Base-by-base conservation (phyloP, 1,140 invertebrate species). In the Leptinotarsa lineolata region DNA sequence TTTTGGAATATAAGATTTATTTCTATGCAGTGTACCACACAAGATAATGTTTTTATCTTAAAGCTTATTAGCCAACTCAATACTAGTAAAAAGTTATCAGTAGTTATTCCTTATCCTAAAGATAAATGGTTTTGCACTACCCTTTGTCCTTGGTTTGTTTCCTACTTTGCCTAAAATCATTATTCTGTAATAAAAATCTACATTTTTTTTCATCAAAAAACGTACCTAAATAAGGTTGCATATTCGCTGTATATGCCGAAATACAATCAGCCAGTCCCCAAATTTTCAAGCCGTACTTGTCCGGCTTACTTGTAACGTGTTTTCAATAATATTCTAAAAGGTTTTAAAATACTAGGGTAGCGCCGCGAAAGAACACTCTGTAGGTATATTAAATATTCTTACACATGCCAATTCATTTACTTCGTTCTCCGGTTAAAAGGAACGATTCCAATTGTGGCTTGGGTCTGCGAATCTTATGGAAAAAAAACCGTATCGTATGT, bases 11-110 rank as follows among this genome's bases (percentile, higher is more conserved):
- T 81, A 60, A 45, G 76, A 71, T 67, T 83, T 79, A 69, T 80
- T 80, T 72, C 74, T 78, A 70, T 84, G 84, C 84, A 59, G 46
- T 54, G 80, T 79, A 60, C 76, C 80, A 70, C 79, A 70, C 69
- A 76, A 45, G 22, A 78, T 79, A 70, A 76, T 0, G 24, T 30
- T 30, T 30, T 30, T 30, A 30, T 30, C 6, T 30, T 1, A 30
- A 30, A 30, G 24, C 24, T 6, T 30, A 30, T 30, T 30, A 30
- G 24, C 24, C 8, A 30, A 30, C 24, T 30, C n/a, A 68, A 24
- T 18, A 67, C 65, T 67, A 2, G 44, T 21, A 48, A 39, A 67
- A 67, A 39, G 65, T 67, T 67, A 67, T 67, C 24, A 24, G 44
- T 67, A 15, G 24, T 39, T 67, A 45, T 67, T 66, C 22, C 39